Percentiles rank a stretch among this genome's conserved stretches.
Evolutionary conservation across 1,140 invertebrate species (phyloP).

Genomic region (Ooceraea biroi): DNA sequence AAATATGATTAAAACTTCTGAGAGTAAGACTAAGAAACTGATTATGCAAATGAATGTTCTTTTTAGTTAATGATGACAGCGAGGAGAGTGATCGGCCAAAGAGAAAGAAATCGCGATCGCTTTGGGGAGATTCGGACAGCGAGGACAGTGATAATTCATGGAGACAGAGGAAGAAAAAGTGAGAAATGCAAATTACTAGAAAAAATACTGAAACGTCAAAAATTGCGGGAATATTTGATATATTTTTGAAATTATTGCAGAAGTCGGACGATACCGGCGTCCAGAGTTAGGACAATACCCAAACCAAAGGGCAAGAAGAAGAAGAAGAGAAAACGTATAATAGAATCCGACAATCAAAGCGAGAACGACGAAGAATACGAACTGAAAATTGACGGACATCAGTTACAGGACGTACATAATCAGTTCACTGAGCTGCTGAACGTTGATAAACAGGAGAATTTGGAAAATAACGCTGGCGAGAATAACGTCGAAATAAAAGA

Average conservation of each 20-base stretch:
- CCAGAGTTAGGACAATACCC: slow-evolving; percentile 76
- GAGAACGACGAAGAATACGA: slow-evolving; percentile 84
- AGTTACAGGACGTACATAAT: slow-evolving; percentile 14
- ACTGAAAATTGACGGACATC: slow-evolving; percentile 58
- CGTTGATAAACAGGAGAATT: slow-evolving; percentile 39
- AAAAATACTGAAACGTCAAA: slow-evolving; percentile 7
- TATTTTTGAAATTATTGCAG: slow-evolving; percentile 67
- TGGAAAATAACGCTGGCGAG: slow-evolving; percentile 44
- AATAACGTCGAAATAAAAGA: slow-evolving; percentile 48
- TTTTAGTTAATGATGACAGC: slow-evolving; percentile 86
- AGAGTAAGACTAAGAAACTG: not conserved
- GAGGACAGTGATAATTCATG: slow-evolving; percentile 88
- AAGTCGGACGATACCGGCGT: slow-evolving; percentile 78
- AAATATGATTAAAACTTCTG: not conserved
- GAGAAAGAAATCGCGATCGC: slow-evolving; percentile 86
- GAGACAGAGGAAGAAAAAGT: slow-evolving; percentile 86
- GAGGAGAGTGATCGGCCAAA: slow-evolving; percentile 88
- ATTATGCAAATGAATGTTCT: slow-evolving; percentile 35
- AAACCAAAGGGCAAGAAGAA: slow-evolving; percentile 86
- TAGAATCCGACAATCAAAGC: slow-evolving; percentile 84
- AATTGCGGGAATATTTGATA: not conserved
- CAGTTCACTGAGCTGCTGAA: slow-evolving; percentile 38
- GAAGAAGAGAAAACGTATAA: slow-evolving; percentile 85
- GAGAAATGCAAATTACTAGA: slow-evolving; percentile 55
- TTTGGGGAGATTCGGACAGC: slow-evolving; percentile 86